phyloP scores from a whole-genome alignment of 2,113 vertebrate species.

The Accipiter cooperii region DNA sequence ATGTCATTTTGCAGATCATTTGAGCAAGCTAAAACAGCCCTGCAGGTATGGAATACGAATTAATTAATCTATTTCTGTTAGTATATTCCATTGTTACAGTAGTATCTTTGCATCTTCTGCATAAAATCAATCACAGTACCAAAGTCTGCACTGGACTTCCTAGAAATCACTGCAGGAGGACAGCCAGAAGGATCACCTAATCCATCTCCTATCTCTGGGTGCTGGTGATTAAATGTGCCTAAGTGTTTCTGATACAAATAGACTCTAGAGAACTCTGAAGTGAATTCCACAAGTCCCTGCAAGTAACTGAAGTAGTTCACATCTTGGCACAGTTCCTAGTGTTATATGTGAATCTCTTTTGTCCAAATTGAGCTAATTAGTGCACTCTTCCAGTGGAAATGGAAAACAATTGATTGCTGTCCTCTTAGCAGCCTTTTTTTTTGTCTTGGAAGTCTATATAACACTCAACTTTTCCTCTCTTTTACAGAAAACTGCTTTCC shows the following conservation, averaged over 20 bases:
- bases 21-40: background rate
- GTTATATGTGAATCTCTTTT: background rate
- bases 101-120: background rate
- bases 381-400: background rate
- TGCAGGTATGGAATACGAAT: background rate
- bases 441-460: background rate
- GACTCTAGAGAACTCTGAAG: background rate
- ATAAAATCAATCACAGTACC: background rate
- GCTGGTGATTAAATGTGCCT: background rate
- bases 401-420: background rate
- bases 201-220: accelerated
- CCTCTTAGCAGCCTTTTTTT: background rate
- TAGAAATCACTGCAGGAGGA: background rate
- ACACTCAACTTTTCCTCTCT: background rate
- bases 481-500: background rate
- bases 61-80: background rate
- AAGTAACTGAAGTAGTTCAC: background rate
- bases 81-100: background rate
- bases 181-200: background rate
- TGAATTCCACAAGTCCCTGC: background rate
- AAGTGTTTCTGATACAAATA: background rate
- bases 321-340: background rate
- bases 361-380: background rate
- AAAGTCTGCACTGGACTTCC: background rate
- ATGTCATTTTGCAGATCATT: background rate